A percentile compares a stretch with the other conserved stretches of the same genome.
Conservation (phyloP, 1,140 invertebrate genomes). For the Drosophila chauvacae region DNA sequence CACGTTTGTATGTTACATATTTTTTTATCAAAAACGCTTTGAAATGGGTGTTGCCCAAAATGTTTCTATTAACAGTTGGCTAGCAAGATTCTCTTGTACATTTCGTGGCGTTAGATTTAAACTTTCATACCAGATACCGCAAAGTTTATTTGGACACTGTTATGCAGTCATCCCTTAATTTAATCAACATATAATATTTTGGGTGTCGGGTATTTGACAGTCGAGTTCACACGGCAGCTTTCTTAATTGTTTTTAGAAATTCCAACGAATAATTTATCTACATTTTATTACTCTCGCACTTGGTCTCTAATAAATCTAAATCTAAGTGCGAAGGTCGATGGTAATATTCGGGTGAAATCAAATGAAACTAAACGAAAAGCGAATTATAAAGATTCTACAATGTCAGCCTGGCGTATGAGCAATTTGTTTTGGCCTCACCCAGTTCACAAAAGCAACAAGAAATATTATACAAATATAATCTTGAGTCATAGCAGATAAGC, state of each 20-base stretch:
- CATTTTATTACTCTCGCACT: conserved; percentile 41
- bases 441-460: conserved; percentile 13
- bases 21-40: too few species aligned
- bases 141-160: not conserved
- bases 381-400: conserved; percentile 41
- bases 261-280: conserved; percentile 39
- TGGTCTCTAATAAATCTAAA: conserved; percentile 39
- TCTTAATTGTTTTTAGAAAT: conserved; percentile 4
- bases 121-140: too few species aligned
- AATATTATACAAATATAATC: conserved; percentile 40
- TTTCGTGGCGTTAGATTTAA: not conserved
- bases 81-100: not conserved
- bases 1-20: too few species aligned
- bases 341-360: conserved; percentile 54
- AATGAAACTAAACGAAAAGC: conserved; percentile 42
- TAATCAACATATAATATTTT: not conserved
- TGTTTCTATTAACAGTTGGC: not conserved
- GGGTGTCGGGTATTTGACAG: not conserved
- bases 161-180: not conserved
- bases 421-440: conserved; percentile 35
- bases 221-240: not conserved
- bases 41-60: too few species aligned
- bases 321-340: conserved; percentile 30
- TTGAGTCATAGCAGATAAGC: conserved; percentile 48
- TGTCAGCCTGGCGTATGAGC: conserved; percentile 65